Base-by-base conservation (phyloP, 2,888 invertebrate species). In the Leptopterna dolabrata region DNA sequence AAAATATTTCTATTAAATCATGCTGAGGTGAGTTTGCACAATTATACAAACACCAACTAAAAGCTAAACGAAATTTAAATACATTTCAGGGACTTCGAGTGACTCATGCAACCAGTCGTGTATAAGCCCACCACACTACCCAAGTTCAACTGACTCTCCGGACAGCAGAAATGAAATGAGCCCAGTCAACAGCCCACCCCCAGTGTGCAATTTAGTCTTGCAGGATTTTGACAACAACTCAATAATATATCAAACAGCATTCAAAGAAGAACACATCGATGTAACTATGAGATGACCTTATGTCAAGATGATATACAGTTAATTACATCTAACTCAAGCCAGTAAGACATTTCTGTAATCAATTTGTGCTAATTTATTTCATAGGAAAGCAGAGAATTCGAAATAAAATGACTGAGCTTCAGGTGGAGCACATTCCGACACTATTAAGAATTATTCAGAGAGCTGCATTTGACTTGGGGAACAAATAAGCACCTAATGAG, bases 121-220 rank as follows among this genome's bases (percentile, higher is more conserved):
- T 36, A 30, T 73, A 36, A 73, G 73, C 73, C 91, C 90, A 88
- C 92, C 92, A 16, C 93, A 93, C 89, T 94, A 93, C 90, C 93
- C 93, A 84, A 93, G 93, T 90, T 92, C 93, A 87, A 93, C 93
- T 89, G 94, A 93, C 88, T 93, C 93, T 13, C 93, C 93, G 0
- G 93, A 93, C 89, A 93, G 93, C 90, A 87, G 88, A 93, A 93
- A 0, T 90, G 93, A 70, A 93, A 93, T 1, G 93, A 93, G 16
- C 93, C 93, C 16, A 92, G 92, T 73, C 91, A 92, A 90, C 91
- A 88, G 92, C 91, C 81, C 92, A 91, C 55, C 92, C 63, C 91
- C 91, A 6, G 76, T 13, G 36, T 76, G 47, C 13, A 47, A 47
- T 47, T 47, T 47, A 47, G 4, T 24, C 11, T 24, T 63, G 63